phyloP scores from a whole-genome alignment of 2,888 invertebrate species.

The Drosophila mayaguana region DNA sequence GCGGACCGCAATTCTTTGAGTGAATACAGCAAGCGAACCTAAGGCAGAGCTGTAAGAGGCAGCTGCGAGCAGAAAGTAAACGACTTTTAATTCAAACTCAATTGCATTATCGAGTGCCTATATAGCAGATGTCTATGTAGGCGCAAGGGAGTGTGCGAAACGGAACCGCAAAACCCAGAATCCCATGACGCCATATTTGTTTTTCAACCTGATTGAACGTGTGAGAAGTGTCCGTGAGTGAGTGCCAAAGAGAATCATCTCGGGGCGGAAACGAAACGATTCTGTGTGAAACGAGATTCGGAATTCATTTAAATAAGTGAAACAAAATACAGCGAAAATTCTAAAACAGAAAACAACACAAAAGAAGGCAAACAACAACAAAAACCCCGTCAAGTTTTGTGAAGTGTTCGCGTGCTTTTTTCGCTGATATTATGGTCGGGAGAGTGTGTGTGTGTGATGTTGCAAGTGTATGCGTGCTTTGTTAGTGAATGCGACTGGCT shows the following conservation, averaged over 20 bases:
- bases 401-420: slow-evolving; percentile 47
- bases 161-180: slow-evolving; percentile 58
- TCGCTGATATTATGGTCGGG: slow-evolving; percentile 54
- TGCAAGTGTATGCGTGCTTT: slow-evolving; percentile 46
- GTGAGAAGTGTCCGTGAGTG: slow-evolving; percentile 47
- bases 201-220: slow-evolving; percentile 65
- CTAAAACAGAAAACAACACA: slow-evolving; percentile 20
- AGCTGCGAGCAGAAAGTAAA: slow-evolving; percentile 21
- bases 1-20: slow-evolving; percentile 41
- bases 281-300: slow-evolving; percentile 30
- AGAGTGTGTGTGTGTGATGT: slow-evolving; percentile 47
- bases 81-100: slow-evolving; percentile 33
- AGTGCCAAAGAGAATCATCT: slow-evolving; percentile 43
- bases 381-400: slow-evolving; percentile 18
- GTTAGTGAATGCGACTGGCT: slow-evolving; percentile 59
- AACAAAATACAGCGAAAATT: slow-evolving; percentile 34
- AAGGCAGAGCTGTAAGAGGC: slow-evolving; percentile 22
- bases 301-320: slow-evolving; percentile 42
- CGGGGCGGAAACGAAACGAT: slow-evolving; percentile 34
- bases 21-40: slow-evolving; percentile 20
- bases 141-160: slow-evolving; percentile 53
- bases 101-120: slow-evolving; percentile 16
- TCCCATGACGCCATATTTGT: slow-evolving; percentile 79
- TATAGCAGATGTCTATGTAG: slow-evolving; percentile 2
- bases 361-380: background rate